Evolutionary conservation across 92 coral and sea anemone species (phyloP).

Genomic region (Diadumene lineata): DNA sequence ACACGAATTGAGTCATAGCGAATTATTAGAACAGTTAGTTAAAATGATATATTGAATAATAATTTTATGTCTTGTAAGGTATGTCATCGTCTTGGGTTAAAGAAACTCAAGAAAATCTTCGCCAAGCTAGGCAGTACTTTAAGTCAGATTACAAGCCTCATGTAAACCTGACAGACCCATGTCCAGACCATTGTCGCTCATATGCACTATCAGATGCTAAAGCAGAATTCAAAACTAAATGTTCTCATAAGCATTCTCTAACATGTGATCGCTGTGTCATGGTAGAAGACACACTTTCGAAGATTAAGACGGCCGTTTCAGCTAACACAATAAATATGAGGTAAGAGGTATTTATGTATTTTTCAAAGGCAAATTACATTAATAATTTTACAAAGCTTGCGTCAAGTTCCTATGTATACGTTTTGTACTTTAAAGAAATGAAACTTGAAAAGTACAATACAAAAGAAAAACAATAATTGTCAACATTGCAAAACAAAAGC

Average conservation of each 20-base stretch:
- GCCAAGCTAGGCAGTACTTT: slow-evolving; percentile 32
- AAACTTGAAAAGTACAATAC: too few relatives aligned
- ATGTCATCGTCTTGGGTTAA: slow-evolving; percentile 31
- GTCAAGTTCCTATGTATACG: too few relatives aligned
- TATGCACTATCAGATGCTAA: slow-evolving; percentile 49
- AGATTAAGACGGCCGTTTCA: slow-evolving; percentile 16
- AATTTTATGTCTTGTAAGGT: too few relatives aligned
- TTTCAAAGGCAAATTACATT: background rate
- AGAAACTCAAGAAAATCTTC: slow-evolving; percentile 23
- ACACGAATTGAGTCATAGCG: background rate
- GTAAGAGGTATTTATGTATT: too few relatives aligned
- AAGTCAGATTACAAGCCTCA: slow-evolving; percentile 65
- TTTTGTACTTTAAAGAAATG: too few relatives aligned
- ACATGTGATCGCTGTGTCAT: slow-evolving; percentile 32
- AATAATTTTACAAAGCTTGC: too few relatives aligned
- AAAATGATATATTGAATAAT: too few relatives aligned
- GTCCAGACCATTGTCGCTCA: slow-evolving; percentile 56
- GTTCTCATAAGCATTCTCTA: slow-evolving; percentile 26
- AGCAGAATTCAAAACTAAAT: slow-evolving; percentile 30
- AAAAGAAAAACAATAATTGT: too few relatives aligned
- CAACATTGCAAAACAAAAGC: too few relatives aligned
- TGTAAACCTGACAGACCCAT: slow-evolving; percentile 40
- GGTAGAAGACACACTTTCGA: slow-evolving; percentile 21
- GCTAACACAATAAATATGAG: slow-evolving; percentile 24
- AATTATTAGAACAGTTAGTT: slow-evolving; percentile 11